phyloP scores from a whole-genome alignment of 2,797 vertebrate species.

The Catamblyrhynchus diadema region DNA sequence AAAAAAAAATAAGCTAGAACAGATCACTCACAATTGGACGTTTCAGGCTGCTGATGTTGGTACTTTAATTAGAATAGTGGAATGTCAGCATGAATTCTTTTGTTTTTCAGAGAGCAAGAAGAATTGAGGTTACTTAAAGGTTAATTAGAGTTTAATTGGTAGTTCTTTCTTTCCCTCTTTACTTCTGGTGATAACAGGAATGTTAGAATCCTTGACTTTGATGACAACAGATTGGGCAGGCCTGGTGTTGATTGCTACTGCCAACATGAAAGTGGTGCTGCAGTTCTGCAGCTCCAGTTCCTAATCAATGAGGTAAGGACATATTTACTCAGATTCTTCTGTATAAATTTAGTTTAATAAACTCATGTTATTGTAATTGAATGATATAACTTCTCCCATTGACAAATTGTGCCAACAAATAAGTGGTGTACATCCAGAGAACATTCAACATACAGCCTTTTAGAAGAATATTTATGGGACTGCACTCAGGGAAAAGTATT shows the following conservation, averaged over 20 bases:
- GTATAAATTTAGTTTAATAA: not conserved
- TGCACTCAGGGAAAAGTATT: not conserved
- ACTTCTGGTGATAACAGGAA: slow-evolving; percentile 16
- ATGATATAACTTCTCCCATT: not conserved
- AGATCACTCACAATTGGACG: not conserved
- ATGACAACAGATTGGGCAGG: slow-evolving; percentile 87
- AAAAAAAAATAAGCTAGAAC: not conserved
- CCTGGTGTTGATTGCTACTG: slow-evolving; percentile 95
- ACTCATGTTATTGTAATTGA: not conserved
- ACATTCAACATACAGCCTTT: not conserved
- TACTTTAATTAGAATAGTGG: not conserved
- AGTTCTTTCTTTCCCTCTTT: not conserved
- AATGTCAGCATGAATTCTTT: slow-evolving; percentile 10
- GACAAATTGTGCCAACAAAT: not conserved
- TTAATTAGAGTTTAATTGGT: slow-evolving; percentile 38
- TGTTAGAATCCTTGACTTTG: slow-evolving; percentile 85
- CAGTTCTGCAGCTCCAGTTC: slow-evolving; percentile 95
- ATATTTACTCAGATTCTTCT: not conserved
- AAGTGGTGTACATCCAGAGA: not conserved
- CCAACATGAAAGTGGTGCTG: slow-evolving; percentile 93
- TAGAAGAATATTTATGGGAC: not conserved
- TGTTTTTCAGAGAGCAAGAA: slow-evolving; percentile 37
- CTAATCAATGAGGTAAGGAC: slow-evolving; percentile 95
- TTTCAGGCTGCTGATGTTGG: not conserved
- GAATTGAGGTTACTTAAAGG: slow-evolving; percentile 41